Evolutionary conservation across 2,888 invertebrate genomes (phyloP), one percentile per base, ranked within the genome.

Genomic region (Drosophila meridiana): DNA sequence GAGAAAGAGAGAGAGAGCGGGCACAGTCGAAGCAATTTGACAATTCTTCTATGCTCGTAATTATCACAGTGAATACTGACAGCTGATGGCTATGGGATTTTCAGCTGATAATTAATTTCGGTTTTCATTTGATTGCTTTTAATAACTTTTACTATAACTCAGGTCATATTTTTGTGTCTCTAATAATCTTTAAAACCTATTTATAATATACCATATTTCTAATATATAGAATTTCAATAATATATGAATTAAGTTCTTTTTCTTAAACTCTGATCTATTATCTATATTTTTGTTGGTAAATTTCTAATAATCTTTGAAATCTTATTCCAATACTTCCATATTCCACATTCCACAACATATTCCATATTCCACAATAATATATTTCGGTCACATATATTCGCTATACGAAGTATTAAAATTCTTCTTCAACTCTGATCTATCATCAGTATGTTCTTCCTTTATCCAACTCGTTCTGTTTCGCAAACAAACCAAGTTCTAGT

Each of bases 11-110:
- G 56, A 55, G 59, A 62, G 50, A 32, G 56, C 34, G 26, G 40
- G n/a, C 14, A 43, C 40, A 53, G 69, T 47, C 57, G 70, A 63
- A 58, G 70, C 62, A 68, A 76, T 66, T 78, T 73, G 67, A 76
- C 72, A 77, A 75, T 77, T 75, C 65, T 14, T 45, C 43, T 53
- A 66, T 70, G 43, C 26, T 40, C 13, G 59, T 78, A 82, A 78
- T 65, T 78, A 68, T 53, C 34, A 71, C 82, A 82, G 82, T 78
- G 65, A 60, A 38, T 34, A 70, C 56, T 71, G 40, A 0, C 55
- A 56, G 45, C 34, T 43, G 45, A 65, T 48, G 59, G 40, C 69
- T 61, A 30, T 3, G 13, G 4, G 28, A 13, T 13, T 28, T 36
- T 20, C 11, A 26, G n/a, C 43, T 55, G 38, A 38, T 42, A 34